phyloP scores from a whole-genome alignment of 2,888 invertebrate genomes.

The Electrophaes corylata region DNA sequence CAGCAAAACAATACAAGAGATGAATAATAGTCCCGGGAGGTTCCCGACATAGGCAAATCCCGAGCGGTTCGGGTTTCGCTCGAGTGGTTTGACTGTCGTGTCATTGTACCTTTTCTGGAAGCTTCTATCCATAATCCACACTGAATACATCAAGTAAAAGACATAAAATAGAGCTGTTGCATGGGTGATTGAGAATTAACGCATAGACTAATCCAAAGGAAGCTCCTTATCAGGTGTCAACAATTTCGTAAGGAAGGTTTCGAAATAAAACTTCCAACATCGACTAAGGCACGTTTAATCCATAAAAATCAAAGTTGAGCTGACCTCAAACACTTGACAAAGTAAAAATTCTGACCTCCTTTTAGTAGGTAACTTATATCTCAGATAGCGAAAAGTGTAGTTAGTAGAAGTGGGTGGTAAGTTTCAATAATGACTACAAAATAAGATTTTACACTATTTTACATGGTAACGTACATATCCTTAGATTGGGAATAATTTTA shows the following conservation, averaged over 20 bases:
- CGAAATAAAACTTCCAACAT: neutral
- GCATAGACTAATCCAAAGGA: too few relatives aligned
- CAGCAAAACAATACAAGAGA: constrained; percentile 41
- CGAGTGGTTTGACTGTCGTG: constrained; percentile 33
- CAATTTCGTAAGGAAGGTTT: too few relatives aligned
- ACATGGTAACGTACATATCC: too few relatives aligned
- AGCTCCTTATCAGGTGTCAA: too few relatives aligned
- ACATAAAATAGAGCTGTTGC: neutral
- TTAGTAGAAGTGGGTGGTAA: too few relatives aligned
- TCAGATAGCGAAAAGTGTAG: constrained; percentile 6
- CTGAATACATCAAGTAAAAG: neutral
- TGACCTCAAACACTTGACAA: constrained; percentile 28
- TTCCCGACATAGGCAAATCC: constrained; percentile 22
- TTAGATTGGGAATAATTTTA: too few relatives aligned
- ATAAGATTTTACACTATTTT: too few relatives aligned
- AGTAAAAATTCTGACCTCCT: constrained; percentile 26
- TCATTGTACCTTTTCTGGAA: constrained; percentile 20
- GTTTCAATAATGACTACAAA: too few relatives aligned
- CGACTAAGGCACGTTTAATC: constrained; percentile 17
- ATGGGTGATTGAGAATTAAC: neutral
- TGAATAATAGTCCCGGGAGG: constrained; percentile 38
- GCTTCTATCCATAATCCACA: neutral
- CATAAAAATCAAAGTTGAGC: constrained; percentile 36
- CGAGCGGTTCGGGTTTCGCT: constrained; percentile 17
- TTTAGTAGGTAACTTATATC: constrained; percentile 22